A percentile compares a stretch with the other conserved stretches of the same genome.
phyloP scores from a whole-genome alignment of 2,797 vertebrate genomes.

The Sus cebifrons region DNA sequence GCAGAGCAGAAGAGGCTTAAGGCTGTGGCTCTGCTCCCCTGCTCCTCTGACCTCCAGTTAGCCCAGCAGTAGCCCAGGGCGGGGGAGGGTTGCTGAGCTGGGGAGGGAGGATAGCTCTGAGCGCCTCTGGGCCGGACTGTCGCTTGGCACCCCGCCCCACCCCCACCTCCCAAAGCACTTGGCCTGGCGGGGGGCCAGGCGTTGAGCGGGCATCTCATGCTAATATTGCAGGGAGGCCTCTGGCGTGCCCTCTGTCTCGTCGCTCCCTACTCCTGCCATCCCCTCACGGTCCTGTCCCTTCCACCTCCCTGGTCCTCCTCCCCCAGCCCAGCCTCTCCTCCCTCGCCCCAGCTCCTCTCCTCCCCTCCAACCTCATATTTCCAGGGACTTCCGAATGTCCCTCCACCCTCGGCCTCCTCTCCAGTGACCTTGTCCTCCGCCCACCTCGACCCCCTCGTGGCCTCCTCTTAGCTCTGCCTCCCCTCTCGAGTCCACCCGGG shows the following conservation, averaged over 20 bases:
- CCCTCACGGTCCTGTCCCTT: too few relatives aligned
- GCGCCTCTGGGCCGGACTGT: background rate
- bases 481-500: too few relatives aligned
- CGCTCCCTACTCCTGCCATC: accelerated
- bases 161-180: background rate
- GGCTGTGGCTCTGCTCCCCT: too few relatives aligned
- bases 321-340: accelerated
- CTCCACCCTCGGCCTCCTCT: background rate
- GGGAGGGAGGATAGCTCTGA: background rate
- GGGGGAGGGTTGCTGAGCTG: background rate
- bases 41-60: background rate
- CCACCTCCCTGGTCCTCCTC: too few relatives aligned
- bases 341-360: too few relatives aligned
- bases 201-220: accelerated
- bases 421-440: background rate
- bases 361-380: background rate
- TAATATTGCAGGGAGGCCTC: too few relatives aligned
- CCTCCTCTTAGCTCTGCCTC: background rate
- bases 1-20: background rate
- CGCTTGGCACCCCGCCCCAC: background rate
- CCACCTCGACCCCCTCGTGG: too few relatives aligned
- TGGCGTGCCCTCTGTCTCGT: background rate
- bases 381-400: background rate
- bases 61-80: too few relatives aligned
- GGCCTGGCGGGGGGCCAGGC: background rate